Conservation (phyloP, 2,888 invertebrate genomes). For the Cinara cedri region DNA sequence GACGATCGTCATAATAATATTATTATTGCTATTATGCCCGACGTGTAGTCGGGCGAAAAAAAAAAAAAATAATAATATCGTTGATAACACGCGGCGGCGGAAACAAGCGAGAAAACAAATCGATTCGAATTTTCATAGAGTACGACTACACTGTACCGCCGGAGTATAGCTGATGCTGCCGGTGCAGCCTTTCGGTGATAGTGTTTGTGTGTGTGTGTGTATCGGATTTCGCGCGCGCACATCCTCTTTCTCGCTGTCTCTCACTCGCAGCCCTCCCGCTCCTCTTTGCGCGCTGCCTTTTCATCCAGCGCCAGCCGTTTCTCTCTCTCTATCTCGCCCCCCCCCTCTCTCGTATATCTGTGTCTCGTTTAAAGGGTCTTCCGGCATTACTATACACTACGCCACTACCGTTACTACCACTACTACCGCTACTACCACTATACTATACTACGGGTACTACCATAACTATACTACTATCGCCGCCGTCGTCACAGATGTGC, state of each 20-base stretch:
- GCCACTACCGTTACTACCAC: not conserved
- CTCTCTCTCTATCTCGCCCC: too few species aligned
- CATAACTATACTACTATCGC: not conserved
- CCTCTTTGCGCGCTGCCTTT: not conserved
- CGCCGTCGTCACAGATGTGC: constrained; percentile 47
- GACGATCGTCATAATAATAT: not conserved
- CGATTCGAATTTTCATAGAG: constrained; percentile 27
- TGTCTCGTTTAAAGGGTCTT: constrained; percentile 38
- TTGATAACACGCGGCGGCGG: not conserved
- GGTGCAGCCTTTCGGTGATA: constrained; percentile 1
- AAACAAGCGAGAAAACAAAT: constrained; percentile 19
- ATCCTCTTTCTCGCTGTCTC: not conserved
- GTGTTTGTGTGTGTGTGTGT: too few species aligned
- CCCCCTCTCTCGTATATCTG: not conserved
- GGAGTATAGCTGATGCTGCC: not conserved
- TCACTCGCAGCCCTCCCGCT: not conserved
- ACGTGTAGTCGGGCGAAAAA: not conserved
- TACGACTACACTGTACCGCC: too few species aligned
- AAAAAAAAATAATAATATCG: not conserved
- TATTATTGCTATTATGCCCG: not conserved
- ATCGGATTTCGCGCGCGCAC: constrained; percentile 25
- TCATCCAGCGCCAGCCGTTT: too few species aligned
- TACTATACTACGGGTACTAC: not conserved
- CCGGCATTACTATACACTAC: constrained; percentile 21
- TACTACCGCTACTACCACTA: not conserved